A percentile compares a stretch with the other conserved stretches of the same genome.
Evolutionary conservation across 2,888 invertebrate genomes (phyloP).

Genomic region (Leucoptera coffeella): DNA sequence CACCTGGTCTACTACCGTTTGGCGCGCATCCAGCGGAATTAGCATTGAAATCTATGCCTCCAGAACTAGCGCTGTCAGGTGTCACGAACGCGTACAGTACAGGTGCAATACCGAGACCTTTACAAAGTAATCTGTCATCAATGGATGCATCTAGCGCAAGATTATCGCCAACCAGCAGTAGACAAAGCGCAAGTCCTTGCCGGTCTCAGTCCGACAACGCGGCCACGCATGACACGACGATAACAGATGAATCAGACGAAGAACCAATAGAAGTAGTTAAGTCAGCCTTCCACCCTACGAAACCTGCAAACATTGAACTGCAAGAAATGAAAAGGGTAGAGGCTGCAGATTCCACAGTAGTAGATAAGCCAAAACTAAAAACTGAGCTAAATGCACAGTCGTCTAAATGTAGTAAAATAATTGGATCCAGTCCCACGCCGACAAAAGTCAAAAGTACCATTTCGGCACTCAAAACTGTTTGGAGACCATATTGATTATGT

Average conservation of each 20-base stretch:
- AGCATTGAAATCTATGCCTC: slow-evolving; percentile 36
- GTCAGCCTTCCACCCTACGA: slow-evolving; percentile 66
- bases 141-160: slow-evolving; percentile 41
- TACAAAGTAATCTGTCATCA: slow-evolving; percentile 38
- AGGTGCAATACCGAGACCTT: slow-evolving; percentile 19
- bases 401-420: slow-evolving; percentile 36
- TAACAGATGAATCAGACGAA: slow-evolving; percentile 61
- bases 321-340: slow-evolving; percentile 49
- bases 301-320: slow-evolving; percentile 51
- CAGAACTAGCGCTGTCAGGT: slow-evolving; percentile 44
- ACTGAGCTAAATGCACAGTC: slow-evolving; percentile 59
- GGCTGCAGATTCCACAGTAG: slow-evolving; percentile 56
- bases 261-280: slow-evolving; percentile 71
- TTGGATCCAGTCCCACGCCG: slow-evolving; percentile 43
- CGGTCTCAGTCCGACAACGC: slow-evolving; percentile 56
- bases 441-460: slow-evolving; percentile 53
- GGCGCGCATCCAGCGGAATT: slow-evolving; percentile 46
- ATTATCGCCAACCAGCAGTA: slow-evolving; percentile 50
- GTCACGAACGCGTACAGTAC: slow-evolving; percentile 56
- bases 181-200: slow-evolving; percentile 45
- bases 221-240: slow-evolving; percentile 57
- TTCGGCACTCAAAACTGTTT: slow-evolving; percentile 60
- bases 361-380: slow-evolving; percentile 32
- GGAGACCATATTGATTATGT: slow-evolving; percentile 63
- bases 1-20: slow-evolving; percentile 51